phyloP scores from a whole-genome alignment of 2,113 vertebrate species.

The Uropsilus gracilis region DNA sequence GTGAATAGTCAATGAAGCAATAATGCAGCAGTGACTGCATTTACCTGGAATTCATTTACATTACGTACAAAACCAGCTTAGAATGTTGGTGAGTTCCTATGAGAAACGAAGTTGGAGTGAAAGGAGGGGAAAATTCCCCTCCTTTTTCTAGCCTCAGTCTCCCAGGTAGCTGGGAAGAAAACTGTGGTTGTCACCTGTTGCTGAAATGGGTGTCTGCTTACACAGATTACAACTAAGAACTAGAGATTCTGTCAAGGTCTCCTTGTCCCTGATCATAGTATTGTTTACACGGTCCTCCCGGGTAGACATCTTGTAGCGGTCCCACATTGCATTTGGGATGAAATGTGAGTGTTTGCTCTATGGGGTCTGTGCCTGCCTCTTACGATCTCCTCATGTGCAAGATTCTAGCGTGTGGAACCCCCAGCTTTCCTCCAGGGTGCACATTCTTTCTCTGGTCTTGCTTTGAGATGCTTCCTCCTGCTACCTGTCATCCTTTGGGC shows the following conservation, averaged over 20 bases:
- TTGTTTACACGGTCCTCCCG: constrained; percentile 1
- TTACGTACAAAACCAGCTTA: neutral
- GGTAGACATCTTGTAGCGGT: neutral
- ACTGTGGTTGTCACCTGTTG: neutral
- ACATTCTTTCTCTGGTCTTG: neutral
- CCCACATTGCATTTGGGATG: neutral
- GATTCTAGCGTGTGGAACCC: neutral
- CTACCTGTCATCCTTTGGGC: neutral
- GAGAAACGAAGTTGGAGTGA: neutral
- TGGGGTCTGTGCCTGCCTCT: neutral
- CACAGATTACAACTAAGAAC: constrained; percentile 1
- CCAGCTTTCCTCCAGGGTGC: neutral
- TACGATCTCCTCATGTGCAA: neutral
- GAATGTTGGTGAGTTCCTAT: neutral
- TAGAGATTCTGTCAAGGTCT: neutral
- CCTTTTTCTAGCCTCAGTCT: too few relatives aligned
- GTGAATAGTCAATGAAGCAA: neutral
- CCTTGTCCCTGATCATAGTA: neutral
- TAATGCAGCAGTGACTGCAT: neutral
- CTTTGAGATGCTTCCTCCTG: neutral
- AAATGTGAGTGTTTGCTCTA: neutral
- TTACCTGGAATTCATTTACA: neutral
- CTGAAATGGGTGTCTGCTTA: neutral
- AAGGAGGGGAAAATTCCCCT: constrained; percentile 19
- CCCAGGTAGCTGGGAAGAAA: too few relatives aligned